phyloP scores from a whole-genome alignment of 1,140 invertebrate species.

The Megalonaias nervosa region DNA sequence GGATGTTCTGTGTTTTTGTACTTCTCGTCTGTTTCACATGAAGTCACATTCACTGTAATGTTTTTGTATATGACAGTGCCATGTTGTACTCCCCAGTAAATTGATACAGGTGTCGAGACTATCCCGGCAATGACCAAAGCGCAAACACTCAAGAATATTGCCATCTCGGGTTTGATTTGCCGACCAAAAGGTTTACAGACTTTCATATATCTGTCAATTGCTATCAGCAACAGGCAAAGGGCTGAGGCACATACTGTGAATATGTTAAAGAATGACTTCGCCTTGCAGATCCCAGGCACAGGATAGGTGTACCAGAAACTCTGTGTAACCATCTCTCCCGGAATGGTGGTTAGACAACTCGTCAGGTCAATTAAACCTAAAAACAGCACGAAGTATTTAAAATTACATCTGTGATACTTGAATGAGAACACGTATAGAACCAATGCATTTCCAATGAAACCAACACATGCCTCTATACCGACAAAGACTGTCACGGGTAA shows the following conservation, averaged over 20 bases:
- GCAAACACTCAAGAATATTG: not conserved
- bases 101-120: conserved; percentile 1
- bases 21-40: no score
- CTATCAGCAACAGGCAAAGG: conserved; percentile 41
- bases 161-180: conserved; percentile 29
- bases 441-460: conserved; percentile 43
- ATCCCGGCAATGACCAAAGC: conserved; percentile 8
- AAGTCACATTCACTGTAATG: no score
- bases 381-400: conserved; percentile 42
- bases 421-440: conserved; percentile 45
- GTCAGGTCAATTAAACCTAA: conserved; percentile 45
- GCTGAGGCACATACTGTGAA: conserved; percentile 46
- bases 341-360: conserved; percentile 47
- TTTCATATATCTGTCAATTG: conserved; percentile 46
- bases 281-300: conserved; percentile 34
- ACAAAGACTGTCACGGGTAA: conserved; percentile 38
- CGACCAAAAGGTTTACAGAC: conserved; percentile 41
- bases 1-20: no score
- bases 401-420: conserved; percentile 31
- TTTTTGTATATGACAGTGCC: conserved; percentile 2
- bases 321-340: conserved; percentile 52
- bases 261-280: conserved; percentile 39
- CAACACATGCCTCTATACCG: conserved; percentile 35
- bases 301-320: conserved; percentile 50
- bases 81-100: conserved; percentile 18